Evolutionary conservation across 2,797 vertebrate species (phyloP), one percentile per base, ranked within the genome.

Genomic region (Dicrostonyx torquatus): DNA sequence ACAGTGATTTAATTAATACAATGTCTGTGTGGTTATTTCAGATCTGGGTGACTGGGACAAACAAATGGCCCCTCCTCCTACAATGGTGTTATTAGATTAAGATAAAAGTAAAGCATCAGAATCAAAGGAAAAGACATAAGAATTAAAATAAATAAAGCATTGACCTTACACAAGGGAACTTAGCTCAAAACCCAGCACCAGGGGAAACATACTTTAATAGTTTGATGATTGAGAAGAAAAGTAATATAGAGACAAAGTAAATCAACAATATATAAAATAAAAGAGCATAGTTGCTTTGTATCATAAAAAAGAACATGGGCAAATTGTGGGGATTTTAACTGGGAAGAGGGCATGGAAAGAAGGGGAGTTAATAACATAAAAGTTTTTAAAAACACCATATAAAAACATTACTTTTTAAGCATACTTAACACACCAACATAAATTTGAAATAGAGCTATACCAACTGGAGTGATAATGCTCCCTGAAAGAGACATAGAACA

Each of bases 71-170:
- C 45, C 45, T 48, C 45, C 6, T 48, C 45, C 45, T 48, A 48
- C 45, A 48, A 48, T 55, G 34, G 40, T 34, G 62, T 60, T 72
- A 4, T 75, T 77, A 86, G 29, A 43, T 12, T 89, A 84, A 86
- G 20, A 66, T 75, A 80, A 95, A 60, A 66, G 40, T 15, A 14
- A 70, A 94, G 79, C 29, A 66, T 77, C n/a, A 60, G 20, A 78
- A 86, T 75, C 40, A 95, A 92, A 94, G 29, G 11, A 88, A 79
- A 82, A n/a, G 29, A 6, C 29, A 55, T 80, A 76, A 82, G 48
- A 11, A 31, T 90, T 82, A 85, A 1, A 50, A 53, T 76, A 68
- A 91, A 82, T 22, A 86, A 94, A 83, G 62, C 2, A 45, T 40
- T 85, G 37, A 6, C 20, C 29, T n/a, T 53, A 1, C 34, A 70